Evolutionary conservation across 1,140 invertebrate genomes (phyloP).

Genomic region (Zelostemma sp.): DNA sequence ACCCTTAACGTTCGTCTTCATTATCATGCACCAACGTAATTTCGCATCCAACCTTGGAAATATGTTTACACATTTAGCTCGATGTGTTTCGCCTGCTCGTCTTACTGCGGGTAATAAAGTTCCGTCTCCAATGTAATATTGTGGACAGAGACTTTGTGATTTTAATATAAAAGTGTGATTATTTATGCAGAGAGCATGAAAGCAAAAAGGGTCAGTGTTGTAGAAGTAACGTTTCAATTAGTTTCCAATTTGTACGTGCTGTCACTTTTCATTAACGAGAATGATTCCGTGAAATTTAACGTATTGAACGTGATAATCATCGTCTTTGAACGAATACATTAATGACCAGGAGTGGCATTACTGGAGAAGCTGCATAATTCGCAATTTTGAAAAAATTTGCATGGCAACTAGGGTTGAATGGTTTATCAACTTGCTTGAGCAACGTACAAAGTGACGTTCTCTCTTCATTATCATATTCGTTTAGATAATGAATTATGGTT

Average conservation of each 20-base stretch:
- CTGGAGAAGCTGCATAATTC: neutral
- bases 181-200: too few relatives aligned
- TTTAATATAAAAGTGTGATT: too few relatives aligned
- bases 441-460: neutral
- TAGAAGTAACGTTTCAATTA: neutral
- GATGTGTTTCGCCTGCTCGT: neutral
- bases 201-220: neutral
- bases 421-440: neutral
- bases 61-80: neutral
- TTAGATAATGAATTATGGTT: too few relatives aligned
- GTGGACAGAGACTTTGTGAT: too few relatives aligned
- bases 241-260: neutral
- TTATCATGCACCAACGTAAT: conserved; percentile 32
- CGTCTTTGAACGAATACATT: neutral
- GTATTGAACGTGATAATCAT: neutral
- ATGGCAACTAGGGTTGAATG: too few relatives aligned
- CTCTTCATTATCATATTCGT: too few relatives aligned
- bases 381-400: neutral
- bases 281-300: neutral
- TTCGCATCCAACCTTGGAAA: neutral
- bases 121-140: too few relatives aligned
- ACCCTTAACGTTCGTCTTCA: conserved; percentile 31
- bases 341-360: neutral
- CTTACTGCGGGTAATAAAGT: neutral
- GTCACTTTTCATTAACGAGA: neutral